phyloP scores from a whole-genome alignment of 2,888 invertebrate genomes.

The Pandemis corylana region DNA sequence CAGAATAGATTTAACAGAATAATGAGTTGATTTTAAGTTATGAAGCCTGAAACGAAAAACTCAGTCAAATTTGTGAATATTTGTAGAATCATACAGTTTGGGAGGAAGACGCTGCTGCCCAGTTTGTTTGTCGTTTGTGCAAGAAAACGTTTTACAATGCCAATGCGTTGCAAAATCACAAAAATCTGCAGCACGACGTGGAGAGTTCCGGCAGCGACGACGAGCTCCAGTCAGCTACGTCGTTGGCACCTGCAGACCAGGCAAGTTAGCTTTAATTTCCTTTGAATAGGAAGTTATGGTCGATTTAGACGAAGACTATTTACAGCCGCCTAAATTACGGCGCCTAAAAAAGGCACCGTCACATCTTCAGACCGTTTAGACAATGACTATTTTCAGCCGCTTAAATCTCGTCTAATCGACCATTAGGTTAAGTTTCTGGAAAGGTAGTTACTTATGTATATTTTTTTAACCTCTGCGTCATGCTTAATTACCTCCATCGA shows the following conservation, averaged over 20 bases:
- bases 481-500: too few species aligned
- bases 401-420: too few species aligned
- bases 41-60: too few species aligned
- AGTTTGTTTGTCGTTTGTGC: constrained; percentile 67
- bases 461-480: too few species aligned
- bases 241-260: constrained; percentile 7
- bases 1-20: not conserved
- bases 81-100: constrained; percentile 49
- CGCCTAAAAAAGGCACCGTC: too few species aligned
- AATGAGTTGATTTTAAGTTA: not conserved
- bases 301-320: too few species aligned
- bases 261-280: not conserved
- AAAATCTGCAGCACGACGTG: constrained; percentile 69
- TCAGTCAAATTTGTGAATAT: not conserved
- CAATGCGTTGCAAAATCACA: constrained; percentile 72
- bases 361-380: too few species aligned
- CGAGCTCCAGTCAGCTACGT: constrained; percentile 45
- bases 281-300: too few species aligned
- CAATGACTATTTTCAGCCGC: too few species aligned
- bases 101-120: constrained; percentile 55
- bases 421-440: too few species aligned
- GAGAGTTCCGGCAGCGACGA: constrained; percentile 57
- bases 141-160: constrained; percentile 76
- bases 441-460: too few species aligned
- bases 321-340: too few species aligned